Percentiles rank a stretch among this genome's conserved stretches.
phyloP scores from a whole-genome alignment of 2,888 invertebrate genomes.

The Melipona bicolor region DNA sequence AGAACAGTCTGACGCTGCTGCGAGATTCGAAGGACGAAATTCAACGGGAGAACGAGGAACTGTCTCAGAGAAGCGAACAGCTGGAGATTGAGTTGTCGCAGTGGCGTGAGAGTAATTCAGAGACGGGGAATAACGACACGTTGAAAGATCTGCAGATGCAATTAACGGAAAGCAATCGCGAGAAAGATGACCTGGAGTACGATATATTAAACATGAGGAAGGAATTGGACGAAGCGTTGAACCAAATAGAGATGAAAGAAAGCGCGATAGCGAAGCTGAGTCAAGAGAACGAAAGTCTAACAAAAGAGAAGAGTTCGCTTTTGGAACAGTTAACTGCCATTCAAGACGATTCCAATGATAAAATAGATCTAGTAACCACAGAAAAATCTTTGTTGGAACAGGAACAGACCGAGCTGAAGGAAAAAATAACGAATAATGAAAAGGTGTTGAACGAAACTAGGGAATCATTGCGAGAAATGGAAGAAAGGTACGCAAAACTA shows the following conservation, averaged over 20 bases:
- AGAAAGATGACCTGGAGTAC: slow-evolving; percentile 87
- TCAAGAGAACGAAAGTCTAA: slow-evolving; percentile 73
- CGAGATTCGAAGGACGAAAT: slow-evolving; percentile 84
- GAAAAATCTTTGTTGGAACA: slow-evolving; percentile 78
- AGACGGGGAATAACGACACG: slow-evolving; percentile 69
- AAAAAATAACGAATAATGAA: slow-evolving; percentile 57
- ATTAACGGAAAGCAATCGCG: slow-evolving; percentile 77
- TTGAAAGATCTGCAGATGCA: slow-evolving; percentile 72
- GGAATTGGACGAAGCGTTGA: slow-evolving; percentile 85
- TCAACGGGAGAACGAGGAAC: slow-evolving; percentile 74
- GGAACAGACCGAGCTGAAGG: slow-evolving; percentile 74
- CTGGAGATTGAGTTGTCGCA: slow-evolving; percentile 74
- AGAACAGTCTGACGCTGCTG: slow-evolving; percentile 84
- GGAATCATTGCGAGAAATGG: slow-evolving; percentile 74
- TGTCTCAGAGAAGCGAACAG: slow-evolving; percentile 75
- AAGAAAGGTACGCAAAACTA: slow-evolving; percentile 65
- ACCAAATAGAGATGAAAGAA: slow-evolving; percentile 63
- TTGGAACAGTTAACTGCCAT: slow-evolving; percentile 77
- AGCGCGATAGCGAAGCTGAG: slow-evolving; percentile 61
- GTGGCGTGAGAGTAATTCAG: slow-evolving; percentile 61
- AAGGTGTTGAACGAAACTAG: slow-evolving; percentile 78
- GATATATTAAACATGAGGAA: slow-evolving; percentile 86
- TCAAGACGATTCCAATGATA: slow-evolving; percentile 78
- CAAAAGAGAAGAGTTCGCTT: slow-evolving; percentile 74
- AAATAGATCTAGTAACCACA: slow-evolving; percentile 79